Base-by-base conservation (phyloP, 2,113 vertebrate species). In the Hydrochoerus hydrochaeris region DNA sequence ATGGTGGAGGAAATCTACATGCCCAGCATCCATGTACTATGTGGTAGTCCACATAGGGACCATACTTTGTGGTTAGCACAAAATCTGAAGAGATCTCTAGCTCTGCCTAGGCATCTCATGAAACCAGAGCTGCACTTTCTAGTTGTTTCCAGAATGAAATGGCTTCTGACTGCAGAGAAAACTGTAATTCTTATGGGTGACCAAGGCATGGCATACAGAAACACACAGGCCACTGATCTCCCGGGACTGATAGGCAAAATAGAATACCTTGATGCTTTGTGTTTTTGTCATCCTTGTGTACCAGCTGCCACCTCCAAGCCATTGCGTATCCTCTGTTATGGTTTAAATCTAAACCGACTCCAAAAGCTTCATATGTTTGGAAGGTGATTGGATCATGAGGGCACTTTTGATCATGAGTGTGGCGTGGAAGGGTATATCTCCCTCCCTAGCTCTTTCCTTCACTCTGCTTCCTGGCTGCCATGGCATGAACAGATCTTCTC, bases 171-270 rank as follows among this genome's bases (percentile, higher is more conserved):
- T n/a, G 17, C 52, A 22, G 14, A 88, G 46, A 90, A 65, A 73
- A 73, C 22, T 13, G 22, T 54, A 6, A 22, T 82, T 85, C 85
- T 92, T 80, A 20, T 0, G 16, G 16, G 19, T n/a, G 46, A 54
- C 54, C 12, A 22, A 17, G 6, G 35, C 44, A 24, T n/a, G 22
- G 0, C 5, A 1, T 3, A 3, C 0, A 5, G 16, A 52, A 78
- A 22, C 60, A 13, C 30, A 5, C 13, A 77, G 57, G 16, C 4
- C 52, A 22, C 19, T 11, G 57, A 12, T 85, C 32, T 95, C 62
- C 84, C 30, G 52, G 52, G 60, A 63, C 24, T 5, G 60, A n/a
- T 12, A 17, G 14, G 60, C 16, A 46, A 84, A 60, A 35, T 7
- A 30, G 52, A 75, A 6, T 16, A 17, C 44, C 44, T 91, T 30